These are phyloP conservation scores for Labrus mixtus DNA, from an alignment of 2,113 vertebrate genomes.

Conservation along the genomic window DNA sequence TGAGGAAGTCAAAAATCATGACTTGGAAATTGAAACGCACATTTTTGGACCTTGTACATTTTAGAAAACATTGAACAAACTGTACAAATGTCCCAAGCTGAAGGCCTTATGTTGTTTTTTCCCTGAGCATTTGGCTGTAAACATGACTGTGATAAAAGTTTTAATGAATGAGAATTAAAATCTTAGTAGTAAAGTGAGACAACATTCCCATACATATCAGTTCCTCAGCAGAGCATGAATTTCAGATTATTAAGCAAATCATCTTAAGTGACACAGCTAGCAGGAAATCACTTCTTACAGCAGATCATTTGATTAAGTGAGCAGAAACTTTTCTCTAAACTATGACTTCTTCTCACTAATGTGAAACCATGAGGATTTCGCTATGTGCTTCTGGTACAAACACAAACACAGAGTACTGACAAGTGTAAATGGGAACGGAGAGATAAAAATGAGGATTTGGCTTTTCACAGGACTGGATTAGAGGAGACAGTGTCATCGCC, in stretches of 20 bases:
- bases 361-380: background rate
- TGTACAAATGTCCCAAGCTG: background rate
- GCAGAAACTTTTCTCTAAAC: background rate
- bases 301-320: conserved; percentile 26
- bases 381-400: background rate
- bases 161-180: background rate
- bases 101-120: background rate
- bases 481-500: conserved; percentile 40
- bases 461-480: conserved; percentile 52
- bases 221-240: conserved; percentile 26
- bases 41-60: background rate
- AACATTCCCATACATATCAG: conserved; percentile 20
- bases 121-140: no score
- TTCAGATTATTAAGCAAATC: conserved; percentile 32
- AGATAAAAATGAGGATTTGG: conserved; percentile 53
- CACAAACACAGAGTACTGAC: conserved; percentile 23
- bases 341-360: background rate
- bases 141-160: background rate
- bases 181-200: conserved; percentile 5
- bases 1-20: no score
- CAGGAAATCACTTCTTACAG: conserved; percentile 24
- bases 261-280: conserved; percentile 17
- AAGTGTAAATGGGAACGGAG: conserved; percentile 39
- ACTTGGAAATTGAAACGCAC: background rate
- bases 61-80: background rate